Conservation (phyloP, 2,797 vertebrate species). For the Tapera naevia region DNA sequence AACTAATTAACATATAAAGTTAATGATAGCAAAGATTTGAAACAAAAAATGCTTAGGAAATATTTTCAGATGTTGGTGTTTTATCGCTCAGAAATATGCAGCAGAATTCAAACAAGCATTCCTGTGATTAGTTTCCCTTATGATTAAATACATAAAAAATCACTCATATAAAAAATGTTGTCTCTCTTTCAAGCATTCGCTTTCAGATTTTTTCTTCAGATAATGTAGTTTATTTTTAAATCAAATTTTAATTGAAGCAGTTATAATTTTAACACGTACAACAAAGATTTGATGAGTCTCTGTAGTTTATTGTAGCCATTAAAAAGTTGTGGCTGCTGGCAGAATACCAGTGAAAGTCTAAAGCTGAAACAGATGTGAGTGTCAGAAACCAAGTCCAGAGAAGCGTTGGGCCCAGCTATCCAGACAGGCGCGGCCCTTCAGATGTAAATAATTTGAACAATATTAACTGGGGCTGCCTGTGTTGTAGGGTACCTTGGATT, state of each 20-base stretch:
- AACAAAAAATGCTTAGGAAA: conserved; percentile 52
- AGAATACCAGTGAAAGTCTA: conserved; percentile 81
- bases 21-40: conserved; percentile 8
- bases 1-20: neutral
- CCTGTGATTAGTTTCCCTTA: conserved; percentile 67
- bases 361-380: conserved; percentile 84
- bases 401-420: conserved; percentile 61
- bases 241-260: conserved; percentile 79
- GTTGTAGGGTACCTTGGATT: conserved; percentile 18
- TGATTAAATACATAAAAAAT: conserved; percentile 43
- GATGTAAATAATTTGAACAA: conserved; percentile 66
- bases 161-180: neutral
- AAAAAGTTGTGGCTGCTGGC: conserved; percentile 81
- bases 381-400: conserved; percentile 74
- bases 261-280: conserved; percentile 82
- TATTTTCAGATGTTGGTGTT: conserved; percentile 68
- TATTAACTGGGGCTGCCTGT: conserved; percentile 50
- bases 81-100: conserved; percentile 65
- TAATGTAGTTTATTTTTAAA: conserved; percentile 64
- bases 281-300: conserved; percentile 82
- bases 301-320: conserved; percentile 83
- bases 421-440: conserved; percentile 59
- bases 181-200: conserved; percentile 15
- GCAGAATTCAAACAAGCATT: conserved; percentile 52
- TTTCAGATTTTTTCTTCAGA: conserved; percentile 34